Percentiles rank a stretch among this genome's conserved stretches.
Conservation (phyloP, 92 coral and sea anemone genomes). For the Porites cylindrica region DNA sequence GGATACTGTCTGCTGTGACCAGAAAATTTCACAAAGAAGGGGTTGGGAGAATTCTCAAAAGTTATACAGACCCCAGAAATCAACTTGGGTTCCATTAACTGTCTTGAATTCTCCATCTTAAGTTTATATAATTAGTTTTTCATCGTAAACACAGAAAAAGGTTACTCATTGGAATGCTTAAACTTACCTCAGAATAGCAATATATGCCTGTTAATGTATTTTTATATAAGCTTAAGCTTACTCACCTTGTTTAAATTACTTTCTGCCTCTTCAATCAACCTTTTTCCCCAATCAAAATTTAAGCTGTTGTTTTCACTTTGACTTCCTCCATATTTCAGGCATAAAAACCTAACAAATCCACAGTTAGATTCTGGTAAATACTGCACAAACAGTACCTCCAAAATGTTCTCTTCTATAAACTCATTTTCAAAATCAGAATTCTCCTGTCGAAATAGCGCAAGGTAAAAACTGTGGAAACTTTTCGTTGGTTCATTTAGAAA, state of each 20-base stretch:
- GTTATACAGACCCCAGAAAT: no score
- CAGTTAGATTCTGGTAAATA: constrained; percentile 16
- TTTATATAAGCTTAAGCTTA: no score
- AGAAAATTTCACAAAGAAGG: no score
- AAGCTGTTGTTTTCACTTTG: neutral
- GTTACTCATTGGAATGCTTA: no score
- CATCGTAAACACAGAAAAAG: no score
- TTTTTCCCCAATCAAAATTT: neutral
- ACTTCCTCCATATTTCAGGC: neutral
- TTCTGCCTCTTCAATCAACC: neutral
- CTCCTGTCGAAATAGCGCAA: neutral
- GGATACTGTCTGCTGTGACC: no score
- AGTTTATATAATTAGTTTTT: no score
- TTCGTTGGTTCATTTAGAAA: neutral
- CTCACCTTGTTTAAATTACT: neutral
- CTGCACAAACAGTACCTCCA: neutral
- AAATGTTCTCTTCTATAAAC: neutral
- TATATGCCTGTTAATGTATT: no score
- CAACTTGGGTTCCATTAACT: no score
- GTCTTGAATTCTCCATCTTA: no score
- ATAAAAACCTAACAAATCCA: constrained; percentile 11
- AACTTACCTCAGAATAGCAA: no score
- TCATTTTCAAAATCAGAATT: neutral
- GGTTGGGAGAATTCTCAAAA: no score
- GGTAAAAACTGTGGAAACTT: constrained; percentile 5